phyloP scores from a whole-genome alignment of 2,888 invertebrate species.

The Drosophila ustulata region DNA sequence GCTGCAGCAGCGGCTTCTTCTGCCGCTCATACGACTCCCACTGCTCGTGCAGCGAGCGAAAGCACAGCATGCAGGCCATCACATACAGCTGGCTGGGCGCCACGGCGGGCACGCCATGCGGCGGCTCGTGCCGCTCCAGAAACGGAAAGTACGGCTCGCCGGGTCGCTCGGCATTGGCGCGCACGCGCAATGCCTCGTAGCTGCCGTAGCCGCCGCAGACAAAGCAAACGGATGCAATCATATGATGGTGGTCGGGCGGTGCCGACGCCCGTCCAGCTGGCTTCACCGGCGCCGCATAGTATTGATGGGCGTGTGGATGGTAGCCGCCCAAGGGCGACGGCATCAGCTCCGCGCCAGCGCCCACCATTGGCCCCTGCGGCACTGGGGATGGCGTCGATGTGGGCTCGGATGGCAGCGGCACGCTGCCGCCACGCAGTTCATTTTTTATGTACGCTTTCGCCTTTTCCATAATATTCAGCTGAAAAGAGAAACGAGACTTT shows the following conservation, averaged over 20 bases:
- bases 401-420: conserved; percentile 63
- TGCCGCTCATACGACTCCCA: conserved; percentile 96
- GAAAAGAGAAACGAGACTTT: conserved; percentile 1
- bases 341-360: conserved; percentile 57
- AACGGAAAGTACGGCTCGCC: conserved; percentile 96
- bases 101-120: conserved; percentile 87
- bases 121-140: conserved; percentile 94
- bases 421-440: conserved; percentile 87
- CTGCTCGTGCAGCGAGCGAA: conserved; percentile 93
- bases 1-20: conserved; percentile 93
- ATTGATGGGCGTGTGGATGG: conserved; percentile 60
- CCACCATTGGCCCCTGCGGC: conserved; percentile 20
- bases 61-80: conserved; percentile 94
- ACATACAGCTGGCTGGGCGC: conserved; percentile 86
- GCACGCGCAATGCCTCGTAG: conserved; percentile 88
- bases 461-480: conserved; percentile 87
- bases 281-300: conserved; percentile 44
- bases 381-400: conserved; percentile 42
- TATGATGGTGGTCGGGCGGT: conserved; percentile 57
- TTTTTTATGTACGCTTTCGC: conserved; percentile 90
- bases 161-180: conserved; percentile 89
- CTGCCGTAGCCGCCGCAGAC: conserved; percentile 91
- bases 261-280: conserved; percentile 65
- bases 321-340: conserved; percentile 57
- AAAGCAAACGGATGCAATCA: conserved; percentile 86